Conservation (phyloP, 2,113 vertebrate species). For the Lichenostomus cassidix region DNA sequence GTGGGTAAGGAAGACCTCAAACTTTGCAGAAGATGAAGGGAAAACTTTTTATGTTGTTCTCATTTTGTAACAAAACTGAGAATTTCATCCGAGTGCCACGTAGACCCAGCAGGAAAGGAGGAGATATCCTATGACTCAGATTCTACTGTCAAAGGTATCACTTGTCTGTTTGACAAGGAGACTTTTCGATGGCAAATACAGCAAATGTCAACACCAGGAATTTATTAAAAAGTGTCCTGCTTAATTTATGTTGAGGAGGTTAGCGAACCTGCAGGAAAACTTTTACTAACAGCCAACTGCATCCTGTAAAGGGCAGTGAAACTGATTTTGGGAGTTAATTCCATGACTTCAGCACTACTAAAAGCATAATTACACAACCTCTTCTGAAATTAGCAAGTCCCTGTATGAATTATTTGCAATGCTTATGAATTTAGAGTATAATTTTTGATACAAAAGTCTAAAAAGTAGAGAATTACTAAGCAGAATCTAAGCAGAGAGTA, state of each 20-base stretch:
- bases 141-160: not conserved
- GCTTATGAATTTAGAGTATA: not conserved
- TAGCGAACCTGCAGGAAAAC: not conserved
- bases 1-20: not conserved
- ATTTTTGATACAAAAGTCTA: not conserved
- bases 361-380: not conserved
- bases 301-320: not conserved
- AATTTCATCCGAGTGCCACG: not conserved
- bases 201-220: not conserved
- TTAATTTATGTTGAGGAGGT: not conserved
- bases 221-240: not conserved
- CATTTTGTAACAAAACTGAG: not conserved
- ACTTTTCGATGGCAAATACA: not conserved
- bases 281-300: not conserved
- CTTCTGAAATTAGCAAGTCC: not conserved
- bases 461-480: not conserved
- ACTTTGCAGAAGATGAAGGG: not conserved
- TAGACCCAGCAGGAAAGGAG: not conserved
- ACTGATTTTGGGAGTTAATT: not conserved
- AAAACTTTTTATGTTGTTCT: not conserved
- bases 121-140: not conserved
- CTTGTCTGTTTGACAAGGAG: not conserved
- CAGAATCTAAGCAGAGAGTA: not conserved
- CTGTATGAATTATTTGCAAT: not conserved
- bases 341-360: not conserved